phyloP scores from a whole-genome alignment of 2,797 vertebrate species.

The Micrastur ruficollis region DNA sequence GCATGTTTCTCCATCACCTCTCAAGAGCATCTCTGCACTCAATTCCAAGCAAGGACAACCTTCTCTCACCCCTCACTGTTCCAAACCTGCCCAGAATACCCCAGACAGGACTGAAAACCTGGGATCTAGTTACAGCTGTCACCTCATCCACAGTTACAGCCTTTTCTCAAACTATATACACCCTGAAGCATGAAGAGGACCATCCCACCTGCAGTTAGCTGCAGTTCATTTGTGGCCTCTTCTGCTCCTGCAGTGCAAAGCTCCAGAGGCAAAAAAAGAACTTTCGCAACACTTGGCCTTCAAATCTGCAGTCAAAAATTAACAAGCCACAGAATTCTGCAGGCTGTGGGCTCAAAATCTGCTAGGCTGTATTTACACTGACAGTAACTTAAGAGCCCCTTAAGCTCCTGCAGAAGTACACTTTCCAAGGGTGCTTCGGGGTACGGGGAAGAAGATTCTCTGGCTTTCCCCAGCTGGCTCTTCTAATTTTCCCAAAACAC shows the following conservation, averaged over 20 bases:
- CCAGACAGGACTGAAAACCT: background rate
- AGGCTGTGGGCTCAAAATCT: background rate
- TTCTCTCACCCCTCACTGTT: background rate
- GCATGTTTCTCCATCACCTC: background rate
- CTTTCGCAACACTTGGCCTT: background rate
- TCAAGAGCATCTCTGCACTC: background rate
- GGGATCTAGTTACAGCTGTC: background rate
- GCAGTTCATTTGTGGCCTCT: background rate
- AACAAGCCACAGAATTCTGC: background rate
- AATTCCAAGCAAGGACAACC: background rate
- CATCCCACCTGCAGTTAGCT: background rate
- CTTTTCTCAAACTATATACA: background rate
- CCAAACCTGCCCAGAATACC: background rate
- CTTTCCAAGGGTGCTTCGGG: background rate
- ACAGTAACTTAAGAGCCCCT: background rate
- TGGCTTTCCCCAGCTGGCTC: background rate
- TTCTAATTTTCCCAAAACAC: background rate
- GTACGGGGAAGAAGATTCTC: background rate
- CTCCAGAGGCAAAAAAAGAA: background rate
- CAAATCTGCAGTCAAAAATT: conserved; percentile 41
- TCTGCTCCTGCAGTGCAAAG: background rate
- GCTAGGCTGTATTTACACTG: background rate
- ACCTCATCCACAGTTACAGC: background rate
- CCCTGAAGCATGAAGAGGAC: background rate
- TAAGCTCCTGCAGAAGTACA: background rate